phyloP scores from a whole-genome alignment of 1,140 invertebrate genomes.

The Venturia canescens region DNA sequence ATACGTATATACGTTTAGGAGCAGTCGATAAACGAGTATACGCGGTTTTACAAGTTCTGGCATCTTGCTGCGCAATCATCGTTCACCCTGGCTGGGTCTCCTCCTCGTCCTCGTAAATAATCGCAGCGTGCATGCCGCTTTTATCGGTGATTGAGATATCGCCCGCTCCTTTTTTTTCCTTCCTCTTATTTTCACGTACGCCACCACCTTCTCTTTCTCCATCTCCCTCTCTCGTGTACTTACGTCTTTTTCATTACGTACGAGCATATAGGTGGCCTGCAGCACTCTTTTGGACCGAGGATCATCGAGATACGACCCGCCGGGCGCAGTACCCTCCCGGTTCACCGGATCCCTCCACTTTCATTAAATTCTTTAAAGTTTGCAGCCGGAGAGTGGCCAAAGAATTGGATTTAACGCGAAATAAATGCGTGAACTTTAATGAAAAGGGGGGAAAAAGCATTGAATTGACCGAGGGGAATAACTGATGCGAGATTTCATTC shows the following conservation, averaged over 20 bases:
- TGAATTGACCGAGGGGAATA: not conserved
- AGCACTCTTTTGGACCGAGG: constrained; percentile 15
- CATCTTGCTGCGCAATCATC: constrained; percentile 66
- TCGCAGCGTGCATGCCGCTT: constrained; percentile 62
- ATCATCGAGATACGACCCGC: constrained; percentile 15
- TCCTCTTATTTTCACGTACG: constrained; percentile 21
- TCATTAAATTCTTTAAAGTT: not conserved
- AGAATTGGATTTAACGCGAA: not conserved
- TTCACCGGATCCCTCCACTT: not conserved
- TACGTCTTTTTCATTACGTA: constrained; percentile 12
- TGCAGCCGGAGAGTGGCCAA: not conserved
- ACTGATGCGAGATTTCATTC: constrained; percentile 23
- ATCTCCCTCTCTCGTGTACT: not conserved
- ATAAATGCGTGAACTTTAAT: not conserved
- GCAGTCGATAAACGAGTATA: constrained; percentile 26
- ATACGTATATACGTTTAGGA: not conserved
- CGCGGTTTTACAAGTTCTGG: constrained; percentile 45
- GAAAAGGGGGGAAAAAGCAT: not conserved
- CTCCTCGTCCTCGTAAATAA: constrained; percentile 64
- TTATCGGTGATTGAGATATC: constrained; percentile 73
- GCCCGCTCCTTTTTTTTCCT: constrained; percentile 36
- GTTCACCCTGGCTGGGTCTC: constrained; percentile 71
- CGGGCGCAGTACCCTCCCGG: not conserved
- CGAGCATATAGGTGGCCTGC: not conserved
- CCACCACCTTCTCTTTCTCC: not conserved